Evolutionary conservation across 64 coral and sea anemone genomes (phyloP), one percentile per base, ranked within the genome.

Genomic region (Exaiptasia diaphana): DNA sequence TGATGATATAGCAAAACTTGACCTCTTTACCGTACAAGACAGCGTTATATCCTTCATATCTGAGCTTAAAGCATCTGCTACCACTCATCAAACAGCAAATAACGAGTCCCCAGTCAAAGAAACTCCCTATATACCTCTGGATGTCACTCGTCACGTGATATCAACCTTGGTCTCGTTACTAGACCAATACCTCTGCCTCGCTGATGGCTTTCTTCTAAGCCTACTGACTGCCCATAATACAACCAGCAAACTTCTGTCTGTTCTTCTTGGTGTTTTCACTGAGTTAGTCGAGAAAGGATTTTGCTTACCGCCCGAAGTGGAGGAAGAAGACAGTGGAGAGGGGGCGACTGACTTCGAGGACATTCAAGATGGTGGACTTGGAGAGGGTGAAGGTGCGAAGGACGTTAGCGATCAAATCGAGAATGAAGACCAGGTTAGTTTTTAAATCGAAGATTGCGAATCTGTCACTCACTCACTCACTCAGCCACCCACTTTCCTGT

Each of bases 361-460:
- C 40, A 83, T 88, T 68, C 89, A 99, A 80, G 84, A 79, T 54
- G 90, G 95, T 20, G 95, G 95, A 5, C 83, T 97, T 28, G 95
- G 95, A 9, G 95, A 99, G 46, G 95, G 95, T 62, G 95, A 99
- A 26, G 95, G 95, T 17, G 71, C 75, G 8, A 99, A 99, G 62
- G 95, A 99, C 80, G 95, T 99, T 50, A 92, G 89, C 50, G 95
- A 99, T 77, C 89, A 99, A 53, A 99, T 99, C 57, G 95, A 99
- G 52, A 82, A 76, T n/a, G 95, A 99, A 17, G 95, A 99, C 28
- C 95, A 99, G 90, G 95, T 99, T 0, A 64, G 40, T 64, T 64
- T 14, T 52, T 11, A 12, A 52, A n/a, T n/a, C n/a, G n/a, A n/a
- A n/a, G n/a, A n/a, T n/a, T n/a, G n/a, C n/a, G n/a, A n/a, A n/a